These are phyloP conservation scores for Hoplodrina blanda DNA, from an alignment of 2,888 invertebrate genomes.

Conservation along the genomic window DNA sequence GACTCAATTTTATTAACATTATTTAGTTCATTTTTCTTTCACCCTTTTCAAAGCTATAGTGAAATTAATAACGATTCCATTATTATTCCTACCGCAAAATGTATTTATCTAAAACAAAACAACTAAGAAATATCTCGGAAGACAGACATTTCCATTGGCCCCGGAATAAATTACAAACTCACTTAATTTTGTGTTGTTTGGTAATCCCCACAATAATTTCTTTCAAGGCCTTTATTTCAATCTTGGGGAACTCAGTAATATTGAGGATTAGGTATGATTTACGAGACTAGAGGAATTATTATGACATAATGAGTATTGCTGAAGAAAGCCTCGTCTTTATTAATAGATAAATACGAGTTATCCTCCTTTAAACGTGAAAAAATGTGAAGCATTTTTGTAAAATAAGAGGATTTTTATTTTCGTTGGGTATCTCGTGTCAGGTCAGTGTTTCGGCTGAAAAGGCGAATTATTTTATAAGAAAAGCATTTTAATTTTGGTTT, in stretches of 20 bases:
- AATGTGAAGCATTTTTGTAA: slow-evolving; percentile 36
- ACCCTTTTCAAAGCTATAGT: slow-evolving; percentile 52
- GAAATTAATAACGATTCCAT: slow-evolving; percentile 70
- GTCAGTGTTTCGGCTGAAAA: slow-evolving; percentile 10
- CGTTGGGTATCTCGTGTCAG: slow-evolving; percentile 19
- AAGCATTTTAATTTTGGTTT: slow-evolving; percentile 1
- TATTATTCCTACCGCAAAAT: slow-evolving; percentile 69
- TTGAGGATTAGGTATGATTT: slow-evolving; percentile 72
- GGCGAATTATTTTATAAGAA: slow-evolving; percentile 15
- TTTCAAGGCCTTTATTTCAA: slow-evolving; percentile 76
- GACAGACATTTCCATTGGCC: slow-evolving; percentile 72
- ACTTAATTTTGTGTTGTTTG: slow-evolving; percentile 79
- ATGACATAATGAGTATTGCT: slow-evolving; percentile 67
- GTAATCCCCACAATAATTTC: slow-evolving; percentile 78
- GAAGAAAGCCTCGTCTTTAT: slow-evolving; percentile 57
- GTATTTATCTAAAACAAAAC: slow-evolving; percentile 75
- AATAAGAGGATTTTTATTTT: slow-evolving; percentile 17
- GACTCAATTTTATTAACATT: slow-evolving; percentile 27
- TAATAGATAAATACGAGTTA: slow-evolving; percentile 58
- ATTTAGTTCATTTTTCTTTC: slow-evolving; percentile 39
- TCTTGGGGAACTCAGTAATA: slow-evolving; percentile 68
- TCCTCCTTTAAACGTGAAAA: slow-evolving; percentile 35
- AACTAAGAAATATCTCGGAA: slow-evolving; percentile 73
- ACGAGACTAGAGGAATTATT: slow-evolving; percentile 68
- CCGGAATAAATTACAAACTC: slow-evolving; percentile 79